Base-by-base conservation (phyloP, 2,797 vertebrate genomes). In the Alosa sapidissima region DNA sequence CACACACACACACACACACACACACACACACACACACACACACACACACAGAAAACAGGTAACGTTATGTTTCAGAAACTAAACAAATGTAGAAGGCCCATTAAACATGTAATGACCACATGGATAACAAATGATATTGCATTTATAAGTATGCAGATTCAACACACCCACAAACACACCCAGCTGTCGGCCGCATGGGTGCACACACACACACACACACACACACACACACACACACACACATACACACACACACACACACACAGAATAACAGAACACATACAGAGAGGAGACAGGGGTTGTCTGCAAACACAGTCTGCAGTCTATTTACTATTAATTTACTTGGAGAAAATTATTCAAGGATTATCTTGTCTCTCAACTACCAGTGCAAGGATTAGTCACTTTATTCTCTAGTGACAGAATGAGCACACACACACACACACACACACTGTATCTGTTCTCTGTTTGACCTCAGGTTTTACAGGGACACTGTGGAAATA, bases 281-380 rank as follows among this genome's bases (percentile, higher is more conserved):
- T 21, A 62, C 58, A 62, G 21, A n/a, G 21, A 33, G 65, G 65
- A 72, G 65, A 72, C 41, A 72, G 65, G 65, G 10, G 65, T 72
- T 72, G 65, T 72, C 65, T 72, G 65, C 65, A 72, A 72, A 33
- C 65, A 62, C 58, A 33, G 65, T 72, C 65, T 72, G 65, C 65
- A 72, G 65, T 72, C 65, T 72, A 72, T 72, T 72, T 72, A 72
- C 65, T 72, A 72, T 72, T 72, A 72, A 72, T 72, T 72, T 72
- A 72, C 65, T 72, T 36, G 65, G 65, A 72, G 65, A 72, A 72
- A 72, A 72, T 72, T 72, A 72, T 41, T 72, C 65, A 72, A 72
- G 65, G 28, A 72, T 72, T 72, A 72, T 72, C 65, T 72, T 41
- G 65, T 72, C 65, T 14, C 65, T 72, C 3, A 62, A 62, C 58